Conservation (phyloP, 2,113 vertebrate species). For the Rhodinocichla rosea region DNA sequence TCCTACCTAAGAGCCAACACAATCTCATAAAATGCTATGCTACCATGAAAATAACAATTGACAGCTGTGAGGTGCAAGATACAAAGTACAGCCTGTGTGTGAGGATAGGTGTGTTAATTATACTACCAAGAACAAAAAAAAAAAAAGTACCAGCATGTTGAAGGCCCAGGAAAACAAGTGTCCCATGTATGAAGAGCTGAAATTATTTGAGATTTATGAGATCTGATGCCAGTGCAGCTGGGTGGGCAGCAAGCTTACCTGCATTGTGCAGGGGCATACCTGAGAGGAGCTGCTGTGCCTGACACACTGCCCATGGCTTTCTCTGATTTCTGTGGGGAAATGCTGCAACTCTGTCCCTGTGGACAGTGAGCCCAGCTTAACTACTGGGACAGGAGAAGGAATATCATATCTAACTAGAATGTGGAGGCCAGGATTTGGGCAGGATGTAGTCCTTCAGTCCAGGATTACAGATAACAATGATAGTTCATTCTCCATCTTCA, state of each 20-base stretch:
- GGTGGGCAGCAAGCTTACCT: not conserved
- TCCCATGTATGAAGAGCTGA: not conserved
- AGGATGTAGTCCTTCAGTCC: not conserved
- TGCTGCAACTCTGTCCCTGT: accelerated
- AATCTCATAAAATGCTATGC: not conserved
- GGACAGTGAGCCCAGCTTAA: not conserved
- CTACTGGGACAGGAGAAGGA: not conserved
- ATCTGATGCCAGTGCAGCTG: not conserved
- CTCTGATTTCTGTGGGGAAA: not conserved
- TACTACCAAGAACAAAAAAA: not conserved
- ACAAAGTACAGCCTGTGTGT: not conserved
- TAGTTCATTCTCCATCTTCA: not conserved
- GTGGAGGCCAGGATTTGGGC: not conserved
- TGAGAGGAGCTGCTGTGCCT: not conserved
- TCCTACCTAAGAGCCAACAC: not conserved
- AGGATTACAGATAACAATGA: not conserved
- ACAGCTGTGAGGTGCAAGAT: not conserved
- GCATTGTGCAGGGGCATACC: accelerated
- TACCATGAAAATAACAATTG: not conserved
- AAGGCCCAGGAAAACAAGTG: not conserved
- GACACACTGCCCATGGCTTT: accelerated
- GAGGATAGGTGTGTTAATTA: not conserved
- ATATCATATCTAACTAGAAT: not conserved
- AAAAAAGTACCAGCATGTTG: not conserved
- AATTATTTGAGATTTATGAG: not conserved